These are phyloP conservation scores for Hipparchia semele DNA, from an alignment of 2,888 invertebrate species.

Conservation along the genomic window DNA sequence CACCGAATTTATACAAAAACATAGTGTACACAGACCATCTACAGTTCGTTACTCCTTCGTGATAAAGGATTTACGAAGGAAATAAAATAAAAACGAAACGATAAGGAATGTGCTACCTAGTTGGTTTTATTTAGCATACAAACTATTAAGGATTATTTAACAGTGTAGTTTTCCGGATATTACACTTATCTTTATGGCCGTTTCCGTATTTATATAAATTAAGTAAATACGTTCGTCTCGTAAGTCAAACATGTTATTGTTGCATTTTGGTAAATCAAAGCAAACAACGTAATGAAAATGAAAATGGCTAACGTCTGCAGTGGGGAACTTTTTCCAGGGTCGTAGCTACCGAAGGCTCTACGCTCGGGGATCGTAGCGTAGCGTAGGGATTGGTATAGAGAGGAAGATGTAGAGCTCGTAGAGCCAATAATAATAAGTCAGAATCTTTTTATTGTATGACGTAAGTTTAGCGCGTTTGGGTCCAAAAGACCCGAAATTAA, in stretches of 20 bases:
- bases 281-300: too few relatives aligned
- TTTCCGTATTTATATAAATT: constrained; percentile 13
- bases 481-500: too few relatives aligned
- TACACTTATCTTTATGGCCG: constrained; percentile 11
- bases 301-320: too few relatives aligned
- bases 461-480: too few relatives aligned
- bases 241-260: background rate
- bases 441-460: too few relatives aligned
- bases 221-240: background rate
- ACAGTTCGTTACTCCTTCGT: constrained; percentile 72
- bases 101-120: constrained; percentile 17
- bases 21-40: constrained; percentile 66
- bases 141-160: constrained; percentile 21
- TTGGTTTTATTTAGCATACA: constrained; percentile 9
- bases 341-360: too few relatives aligned
- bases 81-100: constrained; percentile 20
- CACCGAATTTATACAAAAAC: constrained; percentile 65
- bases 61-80: constrained; percentile 65
- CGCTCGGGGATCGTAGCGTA: too few relatives aligned
- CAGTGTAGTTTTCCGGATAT: constrained; percentile 18
- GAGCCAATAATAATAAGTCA: too few relatives aligned
- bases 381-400: too few relatives aligned
- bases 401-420: too few relatives aligned
- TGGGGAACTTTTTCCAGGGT: too few relatives aligned
- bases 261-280: background rate